Percentiles rank a stretch among this genome's conserved stretches.
These are phyloP conservation scores for Clarias gariepinus DNA, from an alignment of 2,113 vertebrate species.

Conservation along the genomic window DNA sequence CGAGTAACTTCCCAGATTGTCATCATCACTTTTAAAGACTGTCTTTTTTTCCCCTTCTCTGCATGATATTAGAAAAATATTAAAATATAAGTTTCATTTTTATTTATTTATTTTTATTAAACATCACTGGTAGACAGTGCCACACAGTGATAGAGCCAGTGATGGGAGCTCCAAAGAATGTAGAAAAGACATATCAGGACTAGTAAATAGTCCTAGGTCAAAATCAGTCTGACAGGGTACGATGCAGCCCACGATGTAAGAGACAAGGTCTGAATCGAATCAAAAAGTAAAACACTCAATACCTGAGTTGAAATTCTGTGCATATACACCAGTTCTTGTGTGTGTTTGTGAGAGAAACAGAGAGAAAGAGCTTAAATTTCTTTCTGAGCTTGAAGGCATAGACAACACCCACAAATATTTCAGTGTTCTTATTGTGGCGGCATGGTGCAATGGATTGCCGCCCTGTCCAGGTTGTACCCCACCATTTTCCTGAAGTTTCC, in stretches of 20 bases:
- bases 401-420: neutral
- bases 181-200: neutral
- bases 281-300: neutral
- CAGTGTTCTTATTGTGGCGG: neutral
- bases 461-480: too few species aligned
- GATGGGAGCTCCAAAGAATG: neutral
- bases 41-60: neutral
- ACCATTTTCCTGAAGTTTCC: too few species aligned
- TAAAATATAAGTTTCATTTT: neutral
- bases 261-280: neutral
- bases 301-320: neutral
- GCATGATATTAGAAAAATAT: constrained; percentile 16
- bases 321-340: neutral
- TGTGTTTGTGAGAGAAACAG: neutral
- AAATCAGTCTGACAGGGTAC: neutral
- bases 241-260: neutral
- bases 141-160: neutral
- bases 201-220: neutral
- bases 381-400: neutral
- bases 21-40: neutral
- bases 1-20: neutral
- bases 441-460: too few species aligned
- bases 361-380: neutral
- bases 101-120: neutral
- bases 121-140: neutral